Base-by-base conservation (phyloP, 1,140 invertebrate genomes). In the Halesus radiatus region DNA sequence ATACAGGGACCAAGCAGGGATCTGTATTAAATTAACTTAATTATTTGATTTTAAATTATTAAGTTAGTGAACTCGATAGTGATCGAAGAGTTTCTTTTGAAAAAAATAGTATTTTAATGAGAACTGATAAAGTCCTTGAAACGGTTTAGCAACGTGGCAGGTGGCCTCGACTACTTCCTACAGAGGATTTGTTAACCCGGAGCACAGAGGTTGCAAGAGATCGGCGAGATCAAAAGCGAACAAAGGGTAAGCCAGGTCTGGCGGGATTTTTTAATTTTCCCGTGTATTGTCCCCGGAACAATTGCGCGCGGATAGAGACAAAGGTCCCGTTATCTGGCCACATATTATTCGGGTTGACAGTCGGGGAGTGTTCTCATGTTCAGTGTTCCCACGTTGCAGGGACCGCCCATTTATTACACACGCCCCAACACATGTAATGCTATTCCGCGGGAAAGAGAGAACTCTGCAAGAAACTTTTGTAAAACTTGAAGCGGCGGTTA, bases 251-350 rank as follows among this genome's bases (percentile, higher is more conserved):
- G 54, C 54, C n/a, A 3, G 20, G 54, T 56, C n/a, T n/a, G 10
- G 54, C n/a, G 54, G 54, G 54, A 56, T 3, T 56, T 56, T 56
- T 56, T 56, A 56, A 56, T 56, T 56, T 56, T 20, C 54, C 54
- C 54, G n/a, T 7, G 54, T 20, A 45, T 45, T 45, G 37, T 56
- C 20, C n/a, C 54, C 54, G 54, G 54, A 20, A 56, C 54, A 56
- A 56, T 56, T 56, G 20, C 20, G 7, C 20, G 54, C 10, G 54
- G n/a, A 56, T 56, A 56, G 54, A 56, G 54, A 56, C 54, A 56
- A 56, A 56, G 54, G 54, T 56, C 54, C 54, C 54, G 54, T n/a
- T 56, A 56, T 56, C 54, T 56, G 54, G 54, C 54, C 54, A 56
- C 54, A 56, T 56, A 56, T 56, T 22, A 56, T 22, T 22, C 54